A percentile compares a stretch with the other conserved stretches of the same genome.
These are phyloP conservation scores for Myiozetetes cayanensis DNA, from an alignment of 2,113 vertebrate species.

Conservation along the genomic window DNA sequence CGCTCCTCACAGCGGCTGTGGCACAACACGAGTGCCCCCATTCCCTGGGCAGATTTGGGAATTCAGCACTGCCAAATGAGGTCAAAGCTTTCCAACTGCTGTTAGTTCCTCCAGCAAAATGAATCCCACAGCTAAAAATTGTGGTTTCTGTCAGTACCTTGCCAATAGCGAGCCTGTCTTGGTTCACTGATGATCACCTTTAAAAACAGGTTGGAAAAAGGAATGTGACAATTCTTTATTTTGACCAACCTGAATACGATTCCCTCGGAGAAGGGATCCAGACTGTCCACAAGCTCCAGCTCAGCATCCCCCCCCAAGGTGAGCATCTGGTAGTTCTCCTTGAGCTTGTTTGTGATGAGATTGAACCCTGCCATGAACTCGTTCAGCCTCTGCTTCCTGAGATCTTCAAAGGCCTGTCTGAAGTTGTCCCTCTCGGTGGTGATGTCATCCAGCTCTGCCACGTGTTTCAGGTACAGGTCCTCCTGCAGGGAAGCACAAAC, in stretches of 20 bases:
- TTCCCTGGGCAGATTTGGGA: not conserved
- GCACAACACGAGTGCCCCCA: accelerated
- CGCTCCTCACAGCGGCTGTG: not conserved
- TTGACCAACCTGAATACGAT: slow-evolving; percentile 90
- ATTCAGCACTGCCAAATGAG: not conserved
- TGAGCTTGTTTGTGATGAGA: slow-evolving; percentile 94
- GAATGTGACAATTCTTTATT: not conserved
- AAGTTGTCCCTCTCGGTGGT: slow-evolving; percentile 87
- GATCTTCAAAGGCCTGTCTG: slow-evolving; percentile 85
- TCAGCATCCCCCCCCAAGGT: slow-evolving; percentile 95
- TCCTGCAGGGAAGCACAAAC: slow-evolving; percentile 73
- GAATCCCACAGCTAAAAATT: not conserved
- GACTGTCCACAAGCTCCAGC: slow-evolving; percentile 94
- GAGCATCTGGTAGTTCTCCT: slow-evolving; percentile 99
- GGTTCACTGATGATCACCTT: not conserved
- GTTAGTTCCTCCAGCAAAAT: not conserved
- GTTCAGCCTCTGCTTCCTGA: slow-evolving; percentile 91
- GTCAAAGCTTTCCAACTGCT: not conserved
- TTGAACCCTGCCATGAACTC: slow-evolving; percentile 98
- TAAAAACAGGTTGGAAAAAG: not conserved
- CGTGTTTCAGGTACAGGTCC: slow-evolving; percentile 90
- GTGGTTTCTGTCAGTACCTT: not conserved
- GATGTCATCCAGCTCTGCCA: slow-evolving; percentile 89
- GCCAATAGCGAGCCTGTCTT: not conserved
- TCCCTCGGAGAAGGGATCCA: slow-evolving; percentile 98